A percentile compares a stretch with the other conserved stretches of the same genome.
phyloP scores from a whole-genome alignment of 2,797 vertebrate species.

The Anguilla marmorata region DNA sequence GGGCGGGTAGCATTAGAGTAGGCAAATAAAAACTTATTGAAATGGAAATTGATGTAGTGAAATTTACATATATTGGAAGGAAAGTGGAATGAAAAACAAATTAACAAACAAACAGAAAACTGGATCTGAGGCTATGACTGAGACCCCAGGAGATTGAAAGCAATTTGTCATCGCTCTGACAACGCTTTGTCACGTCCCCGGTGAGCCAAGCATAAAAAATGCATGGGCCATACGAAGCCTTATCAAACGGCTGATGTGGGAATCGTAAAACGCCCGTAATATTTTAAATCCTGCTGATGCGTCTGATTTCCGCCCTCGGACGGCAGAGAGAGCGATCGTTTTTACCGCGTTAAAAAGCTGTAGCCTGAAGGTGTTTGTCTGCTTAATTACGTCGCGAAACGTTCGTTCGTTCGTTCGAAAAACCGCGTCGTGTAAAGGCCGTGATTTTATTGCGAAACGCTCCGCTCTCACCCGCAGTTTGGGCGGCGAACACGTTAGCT shows the following conservation, averaged over 20 bases:
- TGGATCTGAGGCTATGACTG: background rate
- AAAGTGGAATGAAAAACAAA: conserved; percentile 23
- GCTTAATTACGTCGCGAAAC: background rate
- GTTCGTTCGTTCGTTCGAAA: background rate
- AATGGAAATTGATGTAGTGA: background rate
- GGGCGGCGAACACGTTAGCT: conserved; percentile 16
- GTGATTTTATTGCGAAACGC: background rate
- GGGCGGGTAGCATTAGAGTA: background rate
- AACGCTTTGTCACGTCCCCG: conserved; percentile 22
- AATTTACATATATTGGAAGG: background rate
- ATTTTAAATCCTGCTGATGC: conserved; percentile 30
- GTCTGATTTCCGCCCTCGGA: conserved; percentile 29
- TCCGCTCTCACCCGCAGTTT: conserved; percentile 9
- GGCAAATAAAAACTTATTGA: background rate
- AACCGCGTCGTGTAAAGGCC: background rate
- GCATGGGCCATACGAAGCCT: conserved; percentile 43
- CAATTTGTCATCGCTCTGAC: conserved; percentile 38
- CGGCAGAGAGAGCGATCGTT: background rate
- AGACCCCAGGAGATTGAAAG: conserved; percentile 28
- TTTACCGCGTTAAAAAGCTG: background rate
- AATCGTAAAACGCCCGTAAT: conserved; percentile 32
- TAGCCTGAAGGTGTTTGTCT: conserved; percentile 12
- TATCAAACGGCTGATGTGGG: conserved; percentile 26
- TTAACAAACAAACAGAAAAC: conserved; percentile 41
- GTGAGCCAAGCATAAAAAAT: conserved; percentile 41